Conservation (phyloP, 2,888 invertebrate genomes). For the Dolomedes plantarius region DNA sequence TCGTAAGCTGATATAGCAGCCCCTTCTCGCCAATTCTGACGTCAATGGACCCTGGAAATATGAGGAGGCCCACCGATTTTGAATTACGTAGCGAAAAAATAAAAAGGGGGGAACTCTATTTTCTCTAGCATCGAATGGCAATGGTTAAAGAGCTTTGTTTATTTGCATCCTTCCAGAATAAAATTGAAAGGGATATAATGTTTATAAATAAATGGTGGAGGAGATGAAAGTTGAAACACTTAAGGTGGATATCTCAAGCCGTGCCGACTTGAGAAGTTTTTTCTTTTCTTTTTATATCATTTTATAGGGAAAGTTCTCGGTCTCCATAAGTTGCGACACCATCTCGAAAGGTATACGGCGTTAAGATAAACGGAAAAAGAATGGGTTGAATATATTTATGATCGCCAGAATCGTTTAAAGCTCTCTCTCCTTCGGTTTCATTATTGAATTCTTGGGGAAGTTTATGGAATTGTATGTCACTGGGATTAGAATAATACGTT, state of each 20-base stretch:
- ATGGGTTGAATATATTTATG: background rate
- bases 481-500: too few species aligned
- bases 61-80: slow-evolving; percentile 38
- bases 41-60: slow-evolving; percentile 61
- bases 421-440: background rate
- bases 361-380: background rate
- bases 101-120: slow-evolving; percentile 7
- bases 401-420: too few species aligned
- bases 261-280: too few species aligned
- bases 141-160: slow-evolving; percentile 37
- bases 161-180: slow-evolving; percentile 35
- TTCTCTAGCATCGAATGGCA: slow-evolving; percentile 3
- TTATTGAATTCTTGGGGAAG: too few species aligned
- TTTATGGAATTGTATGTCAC: too few species aligned
- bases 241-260: background rate
- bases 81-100: slow-evolving; percentile 26
- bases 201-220: slow-evolving; percentile 56
- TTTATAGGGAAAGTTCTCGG: background rate
- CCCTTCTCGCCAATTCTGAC: slow-evolving; percentile 21
- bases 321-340: background rate
- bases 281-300: too few species aligned
- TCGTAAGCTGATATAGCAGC: slow-evolving; percentile 11
- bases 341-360: background rate
- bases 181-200: slow-evolving; percentile 53
- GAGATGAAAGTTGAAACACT: slow-evolving; percentile 15